phyloP scores from a whole-genome alignment of 2,888 invertebrate species.

The Cephus rjabovi region DNA sequence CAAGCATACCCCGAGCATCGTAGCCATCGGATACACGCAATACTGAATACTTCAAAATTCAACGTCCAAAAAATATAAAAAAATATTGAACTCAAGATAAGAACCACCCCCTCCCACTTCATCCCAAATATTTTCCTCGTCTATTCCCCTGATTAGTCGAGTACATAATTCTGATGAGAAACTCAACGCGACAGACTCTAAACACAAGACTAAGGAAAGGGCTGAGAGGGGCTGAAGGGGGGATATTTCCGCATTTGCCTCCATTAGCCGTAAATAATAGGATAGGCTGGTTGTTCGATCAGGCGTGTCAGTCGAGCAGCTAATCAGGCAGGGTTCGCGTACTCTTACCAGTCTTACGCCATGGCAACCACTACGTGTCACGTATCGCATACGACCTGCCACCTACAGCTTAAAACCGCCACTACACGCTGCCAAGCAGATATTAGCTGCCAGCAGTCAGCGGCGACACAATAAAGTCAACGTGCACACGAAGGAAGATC shows the following conservation, averaged over 20 bases:
- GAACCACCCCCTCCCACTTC: not conserved
- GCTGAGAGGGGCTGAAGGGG: not conserved
- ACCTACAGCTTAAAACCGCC: not conserved
- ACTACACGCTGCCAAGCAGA: not conserved
- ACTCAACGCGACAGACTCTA: not conserved
- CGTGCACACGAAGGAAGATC: not conserved
- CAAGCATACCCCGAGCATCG: not conserved
- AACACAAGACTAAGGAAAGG: not conserved
- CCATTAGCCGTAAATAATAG: slow-evolving; percentile 61
- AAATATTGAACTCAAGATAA: not conserved
- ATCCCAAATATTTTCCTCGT: no score
- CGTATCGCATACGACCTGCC: not conserved
- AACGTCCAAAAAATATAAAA: not conserved
- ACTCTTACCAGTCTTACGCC: slow-evolving; percentile 4
- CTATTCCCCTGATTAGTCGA: not conserved
- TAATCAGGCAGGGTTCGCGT: slow-evolving; percentile 51
- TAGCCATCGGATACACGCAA: not conserved
- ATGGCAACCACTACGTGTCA: not conserved
- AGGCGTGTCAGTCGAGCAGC: slow-evolving; percentile 48
- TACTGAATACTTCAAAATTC: not conserved
- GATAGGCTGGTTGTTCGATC: slow-evolving; percentile 33
- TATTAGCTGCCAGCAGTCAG: not conserved
- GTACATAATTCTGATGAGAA: not conserved
- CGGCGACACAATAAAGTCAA: not conserved
- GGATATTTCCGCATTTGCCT: slow-evolving; percentile 55